phyloP scores from a whole-genome alignment of 2,113 vertebrate genomes.

The Neofelis nebulosa region DNA sequence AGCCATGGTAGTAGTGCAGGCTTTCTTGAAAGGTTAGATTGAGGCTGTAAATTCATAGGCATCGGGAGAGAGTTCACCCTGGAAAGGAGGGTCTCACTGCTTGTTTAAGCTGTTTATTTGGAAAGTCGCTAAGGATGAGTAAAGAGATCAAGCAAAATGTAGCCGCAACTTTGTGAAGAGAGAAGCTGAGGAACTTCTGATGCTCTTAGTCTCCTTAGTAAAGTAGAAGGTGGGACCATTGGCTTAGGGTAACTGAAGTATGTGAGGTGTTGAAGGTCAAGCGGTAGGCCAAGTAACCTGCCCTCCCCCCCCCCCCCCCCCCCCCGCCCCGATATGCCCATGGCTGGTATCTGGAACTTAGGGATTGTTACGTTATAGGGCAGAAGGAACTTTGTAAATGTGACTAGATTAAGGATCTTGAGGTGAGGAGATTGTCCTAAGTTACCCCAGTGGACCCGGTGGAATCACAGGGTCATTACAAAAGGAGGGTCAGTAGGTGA shows the following conservation, averaged over 20 bases:
- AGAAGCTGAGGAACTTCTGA: not conserved
- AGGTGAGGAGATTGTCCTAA: not conserved
- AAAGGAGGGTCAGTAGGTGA: not conserved
- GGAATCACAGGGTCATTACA: not conserved
- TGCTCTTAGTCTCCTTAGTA: not conserved
- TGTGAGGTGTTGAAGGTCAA: not conserved
- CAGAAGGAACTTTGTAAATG: not conserved
- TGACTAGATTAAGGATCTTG: not conserved
- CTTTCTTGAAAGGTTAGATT: not conserved
- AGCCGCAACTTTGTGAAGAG: not conserved
- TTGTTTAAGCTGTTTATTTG: constrained; percentile 21
- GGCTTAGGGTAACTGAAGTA: not conserved
- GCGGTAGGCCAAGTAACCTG: not conserved
- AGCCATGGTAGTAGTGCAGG: not conserved
- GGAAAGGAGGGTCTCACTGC: not conserved
- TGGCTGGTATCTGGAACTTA: not conserved
- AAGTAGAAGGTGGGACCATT: not conserved
- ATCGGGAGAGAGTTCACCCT: not conserved
- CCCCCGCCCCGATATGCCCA: not conserved
- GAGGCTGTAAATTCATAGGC: not conserved
- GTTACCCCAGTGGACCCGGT: not conserved
- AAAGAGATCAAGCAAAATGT: not conserved
- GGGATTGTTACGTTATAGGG: not conserved
- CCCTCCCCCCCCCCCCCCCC: no score
- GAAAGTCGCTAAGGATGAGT: not conserved